phyloP scores from a whole-genome alignment of 1,140 invertebrate species.

The Papilio helenus region DNA sequence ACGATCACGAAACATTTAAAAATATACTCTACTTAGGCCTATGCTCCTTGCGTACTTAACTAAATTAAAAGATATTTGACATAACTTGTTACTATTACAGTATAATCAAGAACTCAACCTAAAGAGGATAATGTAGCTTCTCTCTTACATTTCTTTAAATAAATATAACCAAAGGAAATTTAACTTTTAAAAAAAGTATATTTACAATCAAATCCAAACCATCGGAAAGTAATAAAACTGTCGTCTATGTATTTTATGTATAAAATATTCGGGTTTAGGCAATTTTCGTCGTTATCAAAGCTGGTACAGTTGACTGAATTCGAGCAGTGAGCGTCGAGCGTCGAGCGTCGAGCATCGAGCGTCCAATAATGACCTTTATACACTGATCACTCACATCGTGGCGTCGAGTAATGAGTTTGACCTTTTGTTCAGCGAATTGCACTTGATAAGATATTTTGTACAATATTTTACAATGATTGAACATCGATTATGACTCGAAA shows the following conservation, averaged over 20 bases:
- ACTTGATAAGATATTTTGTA: constrained; percentile 19
- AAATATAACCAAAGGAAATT: background rate
- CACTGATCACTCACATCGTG: constrained; percentile 20
- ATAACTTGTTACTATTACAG: too few species aligned
- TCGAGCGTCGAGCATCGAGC: background rate
- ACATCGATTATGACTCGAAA: background rate
- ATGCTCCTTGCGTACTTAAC: background rate
- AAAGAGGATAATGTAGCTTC: too few species aligned
- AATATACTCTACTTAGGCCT: background rate
- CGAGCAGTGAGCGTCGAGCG: background rate
- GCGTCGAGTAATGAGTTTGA: constrained; percentile 31
- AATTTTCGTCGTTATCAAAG: constrained; percentile 37
- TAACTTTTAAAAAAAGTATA: background rate
- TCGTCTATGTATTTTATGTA: background rate
- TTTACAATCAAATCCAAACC: background rate
- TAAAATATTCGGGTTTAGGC: constrained; percentile 17
- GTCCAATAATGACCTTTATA: constrained; percentile 34
- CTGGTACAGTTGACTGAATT: constrained; percentile 29
- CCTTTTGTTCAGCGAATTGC: constrained; percentile 13
- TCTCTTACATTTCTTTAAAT: background rate
- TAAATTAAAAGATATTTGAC: too few species aligned
- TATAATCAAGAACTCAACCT: background rate
- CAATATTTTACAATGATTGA: background rate
- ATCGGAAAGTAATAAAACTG: background rate
- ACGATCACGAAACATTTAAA: background rate